phyloP scores from a whole-genome alignment of 2,113 vertebrate genomes.

The Paramisgurnus dabryanus region DNA sequence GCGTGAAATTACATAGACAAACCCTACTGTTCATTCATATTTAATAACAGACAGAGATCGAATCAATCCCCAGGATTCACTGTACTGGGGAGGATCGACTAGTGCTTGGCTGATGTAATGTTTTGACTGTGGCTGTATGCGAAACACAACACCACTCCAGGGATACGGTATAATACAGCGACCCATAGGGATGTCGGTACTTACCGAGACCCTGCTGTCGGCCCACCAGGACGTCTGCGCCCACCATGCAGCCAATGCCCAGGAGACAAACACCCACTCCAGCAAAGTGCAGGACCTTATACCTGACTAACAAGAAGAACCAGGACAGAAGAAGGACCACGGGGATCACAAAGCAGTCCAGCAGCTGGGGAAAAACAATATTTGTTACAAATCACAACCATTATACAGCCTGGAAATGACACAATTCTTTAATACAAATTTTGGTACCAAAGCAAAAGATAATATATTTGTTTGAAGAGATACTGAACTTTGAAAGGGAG shows the following conservation, averaged over 20 bases:
- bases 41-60: conserved; percentile 49
- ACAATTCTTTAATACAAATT: too few relatives aligned
- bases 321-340: conserved; percentile 94
- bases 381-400: not conserved
- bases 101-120: conserved; percentile 20
- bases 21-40: conserved; percentile 47
- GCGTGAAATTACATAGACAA: conserved; percentile 31
- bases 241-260: conserved; percentile 93
- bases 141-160: conserved; percentile 33
- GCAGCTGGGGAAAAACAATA: conserved; percentile 71
- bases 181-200: conserved; percentile 22
- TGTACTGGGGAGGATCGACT: conserved; percentile 17
- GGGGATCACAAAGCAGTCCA: conserved; percentile 93
- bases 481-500: too few relatives aligned
- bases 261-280: conserved; percentile 90
- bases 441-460: not conserved
- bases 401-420: too few relatives aligned
- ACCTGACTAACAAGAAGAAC: conserved; percentile 94
- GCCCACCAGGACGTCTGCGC: conserved; percentile 88
- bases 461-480: not conserved
- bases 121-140: not conserved
- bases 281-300: conserved; percentile 89
- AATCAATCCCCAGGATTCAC: conserved; percentile 12
- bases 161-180: not conserved
- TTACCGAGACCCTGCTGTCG: conserved; percentile 89